phyloP scores from a whole-genome alignment of 2,113 vertebrate genomes.

The Ophiodon elongatus region DNA sequence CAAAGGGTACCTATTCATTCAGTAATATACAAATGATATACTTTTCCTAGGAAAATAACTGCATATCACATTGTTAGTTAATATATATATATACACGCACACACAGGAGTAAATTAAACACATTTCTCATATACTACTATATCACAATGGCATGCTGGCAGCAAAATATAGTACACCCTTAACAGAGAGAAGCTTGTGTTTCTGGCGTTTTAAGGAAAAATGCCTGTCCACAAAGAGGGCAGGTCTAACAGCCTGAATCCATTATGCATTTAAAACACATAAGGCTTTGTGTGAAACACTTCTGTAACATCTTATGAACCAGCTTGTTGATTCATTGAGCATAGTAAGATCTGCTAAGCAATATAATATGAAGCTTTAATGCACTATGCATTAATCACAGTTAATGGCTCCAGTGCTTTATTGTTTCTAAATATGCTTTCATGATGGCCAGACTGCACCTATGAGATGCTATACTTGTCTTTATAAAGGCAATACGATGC shows the following conservation, averaged over 20 bases:
- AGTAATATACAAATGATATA: constrained; percentile 21
- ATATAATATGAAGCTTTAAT: constrained; percentile 14
- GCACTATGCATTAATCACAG: constrained; percentile 54
- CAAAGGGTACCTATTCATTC: constrained; percentile 58
- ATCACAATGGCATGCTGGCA: constrained; percentile 55
- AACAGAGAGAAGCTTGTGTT: constrained; percentile 19
- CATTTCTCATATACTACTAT: constrained; percentile 31
- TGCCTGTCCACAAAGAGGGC: not conserved
- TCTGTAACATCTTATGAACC: constrained; percentile 17
- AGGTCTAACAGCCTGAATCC: constrained; percentile 2
- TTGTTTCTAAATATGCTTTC: constrained; percentile 45
- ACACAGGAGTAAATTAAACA: constrained; percentile 49
- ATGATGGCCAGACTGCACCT: constrained; percentile 43
- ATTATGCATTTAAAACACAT: constrained; percentile 25
- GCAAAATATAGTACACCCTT: constrained; percentile 6
- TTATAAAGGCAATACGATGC: constrained; percentile 55
- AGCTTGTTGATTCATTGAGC: constrained; percentile 21
- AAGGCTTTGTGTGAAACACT: constrained; percentile 43
- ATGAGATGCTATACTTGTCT: constrained; percentile 40
- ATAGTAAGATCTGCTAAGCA: constrained; percentile 18
- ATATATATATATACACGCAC: constrained; percentile 24
- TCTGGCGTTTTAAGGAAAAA: not conserved
- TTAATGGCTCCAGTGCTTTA: constrained; percentile 58
- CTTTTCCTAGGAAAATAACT: constrained; percentile 32
- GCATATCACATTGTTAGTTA: constrained; percentile 34